Conservation (phyloP, 1,140 invertebrate species). For the Coptotermes formosanus region DNA sequence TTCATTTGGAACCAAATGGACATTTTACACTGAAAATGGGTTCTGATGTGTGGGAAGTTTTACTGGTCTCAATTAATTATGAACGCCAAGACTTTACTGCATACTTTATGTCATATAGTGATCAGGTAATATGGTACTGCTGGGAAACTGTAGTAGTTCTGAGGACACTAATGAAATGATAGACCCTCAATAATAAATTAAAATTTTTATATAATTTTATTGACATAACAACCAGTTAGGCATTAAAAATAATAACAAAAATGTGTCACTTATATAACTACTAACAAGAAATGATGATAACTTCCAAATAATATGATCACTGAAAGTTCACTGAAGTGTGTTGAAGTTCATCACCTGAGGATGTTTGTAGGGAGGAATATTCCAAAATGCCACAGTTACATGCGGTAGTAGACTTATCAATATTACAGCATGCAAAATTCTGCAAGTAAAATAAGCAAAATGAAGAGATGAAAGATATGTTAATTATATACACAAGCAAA, state of each 20-base stretch:
- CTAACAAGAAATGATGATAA: not conserved
- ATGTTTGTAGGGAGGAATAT: constrained; percentile 2
- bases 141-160: no score
- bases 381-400: constrained; percentile 2
- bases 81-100: no score
- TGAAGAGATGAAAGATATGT: not conserved
- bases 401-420: constrained; percentile 3
- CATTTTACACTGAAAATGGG: no score
- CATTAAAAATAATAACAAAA: not conserved
- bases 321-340: not conserved
- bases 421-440: constrained; percentile 11
- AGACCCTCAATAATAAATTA: not conserved
- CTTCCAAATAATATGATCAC: not conserved
- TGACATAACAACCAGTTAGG: not conserved
- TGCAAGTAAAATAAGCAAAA: constrained; percentile 17
- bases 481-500: constrained; percentile 12
- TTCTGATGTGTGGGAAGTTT: no score
- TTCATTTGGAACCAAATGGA: no score
- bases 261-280: not conserved
- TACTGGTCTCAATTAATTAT: no score
- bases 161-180: no score
- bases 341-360: not conserved
- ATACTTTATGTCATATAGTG: no score
- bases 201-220: not conserved
- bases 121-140: no score